These are phyloP conservation scores for Hydrolagus colliei DNA, from an alignment of 2,797 vertebrate genomes.

Conservation along the genomic window DNA sequence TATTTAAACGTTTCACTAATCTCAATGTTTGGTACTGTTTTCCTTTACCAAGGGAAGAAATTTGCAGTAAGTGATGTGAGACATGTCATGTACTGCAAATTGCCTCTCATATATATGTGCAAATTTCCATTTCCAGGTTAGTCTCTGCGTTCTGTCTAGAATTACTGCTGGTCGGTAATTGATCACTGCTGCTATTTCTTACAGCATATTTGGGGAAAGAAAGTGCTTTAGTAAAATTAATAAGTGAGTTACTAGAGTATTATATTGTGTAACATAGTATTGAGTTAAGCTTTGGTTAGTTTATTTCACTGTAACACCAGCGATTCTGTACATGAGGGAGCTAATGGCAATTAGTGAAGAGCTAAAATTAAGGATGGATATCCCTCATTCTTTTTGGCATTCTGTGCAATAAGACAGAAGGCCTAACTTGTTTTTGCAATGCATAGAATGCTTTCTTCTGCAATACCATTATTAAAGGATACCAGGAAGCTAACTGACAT, in stretches of 20 bases:
- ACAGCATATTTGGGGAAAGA: background rate
- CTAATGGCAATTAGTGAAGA: slow-evolving; percentile 5
- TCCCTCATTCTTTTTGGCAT: background rate
- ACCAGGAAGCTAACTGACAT: slow-evolving; percentile 6
- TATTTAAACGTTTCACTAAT: background rate
- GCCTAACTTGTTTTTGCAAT: background rate
- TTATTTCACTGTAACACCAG: background rate
- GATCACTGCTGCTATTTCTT: background rate
- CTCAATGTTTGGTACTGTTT: too few species aligned
- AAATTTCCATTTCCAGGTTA: background rate
- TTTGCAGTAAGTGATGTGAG: too few species aligned
- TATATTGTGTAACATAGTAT: background rate
- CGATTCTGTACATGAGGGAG: slow-evolving; percentile 14
- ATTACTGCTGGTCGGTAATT: background rate
- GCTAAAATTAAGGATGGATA: slow-evolving; percentile 20
- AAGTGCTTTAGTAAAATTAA: slow-evolving; percentile 7
- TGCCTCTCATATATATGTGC: background rate
- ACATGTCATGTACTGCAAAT: background rate
- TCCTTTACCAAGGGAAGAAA: too few species aligned
- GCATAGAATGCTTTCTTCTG: background rate
- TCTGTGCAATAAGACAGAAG: background rate
- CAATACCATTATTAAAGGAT: slow-evolving; percentile 2
- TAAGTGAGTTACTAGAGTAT: too few species aligned
- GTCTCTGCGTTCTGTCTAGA: background rate
- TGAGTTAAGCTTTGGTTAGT: background rate